These are phyloP conservation scores for Phoebastria nigripes DNA, from an alignment of 2,797 vertebrate species.

Conservation along the genomic window DNA sequence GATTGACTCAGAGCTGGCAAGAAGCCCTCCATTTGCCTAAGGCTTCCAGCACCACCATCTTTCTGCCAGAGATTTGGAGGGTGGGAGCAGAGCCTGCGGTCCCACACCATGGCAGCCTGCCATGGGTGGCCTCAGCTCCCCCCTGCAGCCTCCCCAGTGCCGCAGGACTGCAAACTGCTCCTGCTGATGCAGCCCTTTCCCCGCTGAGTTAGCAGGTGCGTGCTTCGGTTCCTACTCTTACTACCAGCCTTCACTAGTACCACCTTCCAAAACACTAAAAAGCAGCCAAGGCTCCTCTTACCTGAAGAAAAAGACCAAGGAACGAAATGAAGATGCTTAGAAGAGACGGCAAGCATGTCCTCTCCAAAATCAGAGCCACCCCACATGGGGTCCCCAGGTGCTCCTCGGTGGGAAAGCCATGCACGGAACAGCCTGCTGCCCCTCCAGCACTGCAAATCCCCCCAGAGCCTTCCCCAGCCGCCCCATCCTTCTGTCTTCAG, in stretches of 20 bases:
- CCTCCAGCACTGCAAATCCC: neutral
- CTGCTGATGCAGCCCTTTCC: neutral
- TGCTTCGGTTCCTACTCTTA: neutral
- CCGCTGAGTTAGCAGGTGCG: accelerated
- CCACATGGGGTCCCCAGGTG: accelerated
- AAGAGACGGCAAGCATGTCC: neutral
- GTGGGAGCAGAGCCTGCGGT: accelerated
- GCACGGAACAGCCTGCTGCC: neutral
- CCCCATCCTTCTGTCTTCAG: neutral
- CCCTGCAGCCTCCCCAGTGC: accelerated
- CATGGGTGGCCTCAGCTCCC: neutral
- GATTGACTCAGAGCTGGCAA: neutral
- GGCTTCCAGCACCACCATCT: neutral
- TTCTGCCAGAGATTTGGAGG: neutral
- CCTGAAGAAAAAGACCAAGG: neutral
- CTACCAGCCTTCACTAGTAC: neutral
- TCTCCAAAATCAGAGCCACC: neutral
- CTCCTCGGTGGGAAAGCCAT: neutral
- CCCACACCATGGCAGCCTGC: neutral
- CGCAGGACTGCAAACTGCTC: neutral
- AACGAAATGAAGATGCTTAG: neutral
- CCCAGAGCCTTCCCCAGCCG: neutral
- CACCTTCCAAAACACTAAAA: neutral
- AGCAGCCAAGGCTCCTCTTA: neutral
- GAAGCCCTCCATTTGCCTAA: neutral